Evolutionary conservation across 2,888 invertebrate genomes (phyloP).

Genomic region (Kuschelorhynchus macadamiae): DNA sequence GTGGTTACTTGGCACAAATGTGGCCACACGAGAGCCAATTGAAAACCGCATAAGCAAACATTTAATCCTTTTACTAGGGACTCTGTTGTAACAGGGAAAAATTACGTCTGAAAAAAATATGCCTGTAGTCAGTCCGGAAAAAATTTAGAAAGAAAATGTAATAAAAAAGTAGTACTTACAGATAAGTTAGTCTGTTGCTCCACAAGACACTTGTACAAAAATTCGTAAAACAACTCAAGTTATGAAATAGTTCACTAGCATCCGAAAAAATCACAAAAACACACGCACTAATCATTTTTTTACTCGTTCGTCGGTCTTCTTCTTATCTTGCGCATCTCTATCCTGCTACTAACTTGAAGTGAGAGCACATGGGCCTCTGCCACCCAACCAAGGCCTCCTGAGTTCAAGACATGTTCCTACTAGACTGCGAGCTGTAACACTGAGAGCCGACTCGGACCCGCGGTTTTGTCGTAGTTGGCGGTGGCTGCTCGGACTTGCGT

Average conservation of each 20-base stretch:
- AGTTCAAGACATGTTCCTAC: conserved; percentile 19
- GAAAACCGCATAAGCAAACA: no score
- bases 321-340: no score
- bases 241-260: conserved; percentile 18
- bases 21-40: no score
- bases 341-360: conserved; percentile 6
- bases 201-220: conserved; percentile 4
- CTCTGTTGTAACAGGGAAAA: no score
- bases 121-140: no score
- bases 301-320: neutral
- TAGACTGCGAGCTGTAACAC: conserved; percentile 33
- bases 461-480: conserved; percentile 34
- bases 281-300: conserved; percentile 28
- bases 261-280: conserved; percentile 22
- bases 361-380: conserved; percentile 25
- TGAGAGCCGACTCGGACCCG: conserved; percentile 30
- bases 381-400: conserved; percentile 18
- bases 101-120: no score
- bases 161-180: conserved; percentile 11
- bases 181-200: no score
- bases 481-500: conserved; percentile 39
- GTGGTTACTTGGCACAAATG: conserved; percentile 12
- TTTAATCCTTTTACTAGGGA: no score
- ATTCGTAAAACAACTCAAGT: conserved; percentile 8
- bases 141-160: no score